Evolutionary conservation across 2,888 invertebrate species (phyloP), one percentile per base, ranked within the genome.

Genomic region (Dryobota labecula): DNA sequence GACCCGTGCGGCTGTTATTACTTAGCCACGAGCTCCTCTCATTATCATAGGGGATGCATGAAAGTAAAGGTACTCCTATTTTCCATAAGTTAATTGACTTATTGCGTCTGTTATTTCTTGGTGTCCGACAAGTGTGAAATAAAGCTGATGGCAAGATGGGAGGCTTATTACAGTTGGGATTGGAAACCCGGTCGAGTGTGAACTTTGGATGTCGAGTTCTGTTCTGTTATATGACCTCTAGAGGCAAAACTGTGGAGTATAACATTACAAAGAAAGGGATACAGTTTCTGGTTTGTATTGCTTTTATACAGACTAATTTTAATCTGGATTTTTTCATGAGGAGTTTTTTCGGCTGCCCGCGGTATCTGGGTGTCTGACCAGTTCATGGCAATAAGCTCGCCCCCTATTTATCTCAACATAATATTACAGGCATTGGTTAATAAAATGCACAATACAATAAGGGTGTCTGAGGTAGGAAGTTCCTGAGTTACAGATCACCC

Each of bases 151-250:
- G 20, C 47, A 47, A 60, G 36, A 58, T n/a, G 61, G 56, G 67
- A 70, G 68, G 53, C 38, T 80, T 77, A 83, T 77, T 73, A 77
- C 67, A 49, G 36, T 20, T 61, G 73, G 62, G 62, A 84, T 84
- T 72, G 78, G 78, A 83, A 76, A 78, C 38, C 38, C 67, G 58
- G 64, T 67, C 69, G n/a, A 68, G 66, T 73, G 63, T 73, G 58
- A 78, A 62, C 51, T 56, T 15, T 20, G 54, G 20, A 54, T 49
- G 60, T 63, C 73, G 61, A 45, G 53, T 30, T 45, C 49, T 63
- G 45, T 43, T 66, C 58, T 20, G 43, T 54, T 61, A 62, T 70
- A 30, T 27, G 57, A 67, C 49, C 36, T 78, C 49, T 49, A 38
- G 60, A 53, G 33, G 27, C 11, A 27, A 47, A 9, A 2, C 20